phyloP scores from a whole-genome alignment of 1,140 invertebrate genomes.

The Pararge aegeria region DNA sequence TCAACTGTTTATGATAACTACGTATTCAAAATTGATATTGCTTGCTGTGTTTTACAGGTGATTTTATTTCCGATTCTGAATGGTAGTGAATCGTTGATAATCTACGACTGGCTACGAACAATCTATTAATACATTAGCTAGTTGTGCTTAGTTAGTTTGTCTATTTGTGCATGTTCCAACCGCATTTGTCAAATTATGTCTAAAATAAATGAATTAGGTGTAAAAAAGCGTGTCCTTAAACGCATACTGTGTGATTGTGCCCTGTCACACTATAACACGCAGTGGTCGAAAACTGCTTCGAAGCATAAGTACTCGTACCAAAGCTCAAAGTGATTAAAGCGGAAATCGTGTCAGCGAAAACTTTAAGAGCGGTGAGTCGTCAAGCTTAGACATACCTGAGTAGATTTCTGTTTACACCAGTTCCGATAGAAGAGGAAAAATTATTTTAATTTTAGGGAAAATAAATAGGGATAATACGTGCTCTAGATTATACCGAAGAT shows the following conservation, averaged over 20 bases:
- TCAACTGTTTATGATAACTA: not conserved
- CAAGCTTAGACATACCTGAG: slow-evolving; percentile 75
- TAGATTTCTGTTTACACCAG: slow-evolving; percentile 74
- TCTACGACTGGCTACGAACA: not conserved
- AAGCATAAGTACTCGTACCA: slow-evolving; percentile 42
- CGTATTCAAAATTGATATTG: not conserved
- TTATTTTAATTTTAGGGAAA: slow-evolving; percentile 48
- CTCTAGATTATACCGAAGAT: slow-evolving; percentile 19
- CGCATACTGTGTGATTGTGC: slow-evolving; percentile 51
- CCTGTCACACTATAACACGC: slow-evolving; percentile 48
- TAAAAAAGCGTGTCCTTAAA: slow-evolving; percentile 51
- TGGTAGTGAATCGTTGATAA: not conserved
- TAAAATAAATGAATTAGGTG: slow-evolving; percentile 29
- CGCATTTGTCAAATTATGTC: slow-evolving; percentile 14
- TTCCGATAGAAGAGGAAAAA: slow-evolving; percentile 73
- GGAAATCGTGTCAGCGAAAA: slow-evolving; percentile 51
- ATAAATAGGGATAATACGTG: slow-evolving; percentile 34
- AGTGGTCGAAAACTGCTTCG: slow-evolving; percentile 33
- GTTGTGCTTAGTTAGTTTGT: slow-evolving; percentile 16
- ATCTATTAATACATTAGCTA: not conserved
- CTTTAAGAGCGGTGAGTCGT: slow-evolving; percentile 54
- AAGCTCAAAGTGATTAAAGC: slow-evolving; percentile 59
- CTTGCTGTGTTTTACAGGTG: not conserved
- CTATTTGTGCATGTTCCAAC: slow-evolving; percentile 20
- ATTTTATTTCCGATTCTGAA: not conserved